Evolutionary conservation across 2,888 invertebrate species (phyloP), one percentile per base, ranked within the genome.

Genomic region (Tetrapedia diversipes): DNA sequence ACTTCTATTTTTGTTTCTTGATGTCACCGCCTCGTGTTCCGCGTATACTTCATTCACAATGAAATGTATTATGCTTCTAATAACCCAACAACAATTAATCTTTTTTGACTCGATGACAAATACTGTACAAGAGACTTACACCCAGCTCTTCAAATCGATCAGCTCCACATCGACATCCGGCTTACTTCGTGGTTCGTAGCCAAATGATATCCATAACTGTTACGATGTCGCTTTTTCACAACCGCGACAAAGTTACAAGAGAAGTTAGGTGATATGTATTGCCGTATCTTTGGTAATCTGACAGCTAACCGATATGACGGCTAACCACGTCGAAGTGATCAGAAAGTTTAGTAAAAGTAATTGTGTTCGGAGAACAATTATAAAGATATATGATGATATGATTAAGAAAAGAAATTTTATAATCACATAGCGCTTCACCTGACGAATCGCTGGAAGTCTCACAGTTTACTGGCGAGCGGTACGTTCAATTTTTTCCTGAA

Each of bases 401-500:
- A 10, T 41, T 3, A 14, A 34, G 6, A 29, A 41, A 39, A n/a
- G 22, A 59, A 60, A 65, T 66, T 45, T 68, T 39, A 43, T 34
- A 64, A 37, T 49, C 61, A 32, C 70, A 49, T 34, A 6, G 19
- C 24, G 47, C 71, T 67, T 77, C 49, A 63, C 66, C 71, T 69
- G 67, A 32, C 64, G 57, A 54, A 64, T 71, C 65, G 39, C 27
- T 54, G 57, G 69, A 47, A 53, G 64, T 43, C 60, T 56, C 63
- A 49, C 45, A 57, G 60, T 72, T 79, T 70, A 64, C 69, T 73
- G 73, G 56, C 57, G 60, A 67, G 67, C 37, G 64, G 73, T 49
- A 72, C 74, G 60, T 82, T 82, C 61, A 80, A 78, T 82, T 78
- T 78, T 82, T 72, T 60, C 49, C 61, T 69, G 68, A 82, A 77